Percentiles rank a stretch among this genome's conserved stretches.
Evolutionary conservation across 2,797 vertebrate species (phyloP).

Genomic region (Gallinago stenura): DNA sequence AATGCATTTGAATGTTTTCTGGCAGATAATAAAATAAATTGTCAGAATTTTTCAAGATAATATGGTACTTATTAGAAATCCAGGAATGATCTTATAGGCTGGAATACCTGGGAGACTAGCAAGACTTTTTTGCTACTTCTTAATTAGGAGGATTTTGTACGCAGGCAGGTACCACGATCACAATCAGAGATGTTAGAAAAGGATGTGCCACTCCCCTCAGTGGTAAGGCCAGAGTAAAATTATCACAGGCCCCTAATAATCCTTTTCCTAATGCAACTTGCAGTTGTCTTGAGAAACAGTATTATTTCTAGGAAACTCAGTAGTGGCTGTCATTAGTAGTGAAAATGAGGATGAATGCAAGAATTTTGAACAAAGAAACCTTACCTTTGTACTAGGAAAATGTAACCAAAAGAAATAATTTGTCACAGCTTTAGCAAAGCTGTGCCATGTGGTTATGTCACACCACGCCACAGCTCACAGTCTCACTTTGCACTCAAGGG

Average conservation of each 20-base stretch:
- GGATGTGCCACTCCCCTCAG: background rate
- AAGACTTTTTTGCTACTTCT: background rate
- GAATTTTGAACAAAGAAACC: background rate
- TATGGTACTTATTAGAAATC: background rate
- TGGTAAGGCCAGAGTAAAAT: background rate
- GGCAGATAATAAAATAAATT: background rate
- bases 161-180: background rate
- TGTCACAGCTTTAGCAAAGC: background rate
- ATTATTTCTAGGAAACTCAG: background rate
- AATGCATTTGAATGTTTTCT: background rate
- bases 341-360: background rate
- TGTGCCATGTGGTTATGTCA: background rate
- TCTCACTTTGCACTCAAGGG: background rate
- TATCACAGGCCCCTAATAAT: background rate
- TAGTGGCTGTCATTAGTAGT: background rate
- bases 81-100: background rate
- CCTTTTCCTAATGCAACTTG: background rate
- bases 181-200: background rate
- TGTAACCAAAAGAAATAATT: background rate
- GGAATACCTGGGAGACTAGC: background rate
- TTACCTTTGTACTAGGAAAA: background rate
- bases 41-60: background rate
- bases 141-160: background rate
- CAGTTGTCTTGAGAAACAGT: background rate
- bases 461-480: accelerated